A percentile compares a stretch with the other conserved stretches of the same genome.
Evolutionary conservation across 2,113 vertebrate species (phyloP).

Genomic region (Pterocles orientalis): DNA sequence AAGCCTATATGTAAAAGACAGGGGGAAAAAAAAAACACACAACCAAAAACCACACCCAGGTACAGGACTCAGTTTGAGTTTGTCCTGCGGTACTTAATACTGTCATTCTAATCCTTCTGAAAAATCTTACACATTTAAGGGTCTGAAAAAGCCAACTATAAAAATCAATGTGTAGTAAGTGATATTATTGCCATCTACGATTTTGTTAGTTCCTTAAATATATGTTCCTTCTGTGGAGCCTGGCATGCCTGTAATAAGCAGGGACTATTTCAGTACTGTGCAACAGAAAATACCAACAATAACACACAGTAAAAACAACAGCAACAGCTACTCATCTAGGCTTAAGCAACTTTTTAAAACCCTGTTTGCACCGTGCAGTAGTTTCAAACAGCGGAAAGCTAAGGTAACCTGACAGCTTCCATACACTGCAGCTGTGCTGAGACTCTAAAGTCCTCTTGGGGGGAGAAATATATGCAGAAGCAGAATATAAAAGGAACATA

Average conservation of each 20-base stretch:
- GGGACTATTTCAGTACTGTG: not conserved
- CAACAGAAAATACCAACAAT: not conserved
- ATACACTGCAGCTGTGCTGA: not conserved
- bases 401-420: not conserved
- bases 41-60: too few species aligned
- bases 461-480: not conserved
- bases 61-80: not conserved
- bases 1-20: not conserved
- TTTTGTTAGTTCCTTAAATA: not conserved
- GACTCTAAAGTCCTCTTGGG: not conserved
- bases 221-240: not conserved
- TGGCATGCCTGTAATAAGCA: not conserved
- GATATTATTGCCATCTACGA: not conserved
- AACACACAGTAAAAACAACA: not conserved
- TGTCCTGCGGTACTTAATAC: not conserved
- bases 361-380: not conserved
- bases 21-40: not conserved
- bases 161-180: not conserved
- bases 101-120: not conserved
- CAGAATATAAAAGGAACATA: not conserved
- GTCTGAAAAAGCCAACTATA: not conserved
- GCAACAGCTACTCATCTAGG: not conserved
- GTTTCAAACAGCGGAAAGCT: not conserved
- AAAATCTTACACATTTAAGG: not conserved
- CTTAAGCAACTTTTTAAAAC: not conserved